Percentiles rank a stretch among this genome's conserved stretches.
Conservation (phyloP, 2,113 vertebrate genomes). For the Cyanoderma ruficeps region DNA sequence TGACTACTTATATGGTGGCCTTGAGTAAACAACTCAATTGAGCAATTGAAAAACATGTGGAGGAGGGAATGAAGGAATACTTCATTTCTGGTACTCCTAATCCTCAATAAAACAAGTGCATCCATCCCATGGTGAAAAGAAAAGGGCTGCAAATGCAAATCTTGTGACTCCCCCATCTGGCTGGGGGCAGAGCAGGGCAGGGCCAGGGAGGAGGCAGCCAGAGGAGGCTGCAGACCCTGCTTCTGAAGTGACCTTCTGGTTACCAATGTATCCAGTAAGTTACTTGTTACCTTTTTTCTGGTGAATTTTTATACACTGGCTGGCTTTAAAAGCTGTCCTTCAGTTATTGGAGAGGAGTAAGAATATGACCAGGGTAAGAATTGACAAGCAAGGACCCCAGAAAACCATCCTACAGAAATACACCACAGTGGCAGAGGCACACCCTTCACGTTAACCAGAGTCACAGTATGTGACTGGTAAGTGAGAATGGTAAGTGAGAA, state of each 20-base stretch:
- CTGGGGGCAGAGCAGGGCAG: neutral
- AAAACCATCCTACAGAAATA: neutral
- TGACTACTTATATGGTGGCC: too few species aligned
- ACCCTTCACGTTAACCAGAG: rapidly evolving
- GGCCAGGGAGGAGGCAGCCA: neutral
- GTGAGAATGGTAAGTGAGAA: neutral
- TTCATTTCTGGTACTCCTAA: neutral
- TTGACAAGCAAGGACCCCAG: neutral
- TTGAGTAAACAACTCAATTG: too few species aligned
- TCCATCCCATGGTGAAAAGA: neutral
- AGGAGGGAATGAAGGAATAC: neutral
- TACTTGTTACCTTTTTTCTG: neutral
- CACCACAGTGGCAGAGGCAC: neutral
- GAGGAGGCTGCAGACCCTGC: neutral
- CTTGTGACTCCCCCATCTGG: neutral
- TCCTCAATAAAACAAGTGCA: neutral
- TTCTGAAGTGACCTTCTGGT: neutral
- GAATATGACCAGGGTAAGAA: neutral
- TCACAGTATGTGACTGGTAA: neutral
- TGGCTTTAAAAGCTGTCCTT: neutral
- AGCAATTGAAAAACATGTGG: too few species aligned
- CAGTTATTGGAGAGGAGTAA: neutral
- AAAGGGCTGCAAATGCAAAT: neutral
- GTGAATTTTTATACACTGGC: neutral
- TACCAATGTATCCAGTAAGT: neutral